A percentile compares a stretch with the other conserved stretches of the same genome.
These are phyloP conservation scores for Propithecus deckenii DNA, from an alignment of 2,797 vertebrate genomes.

Conservation along the genomic window DNA sequence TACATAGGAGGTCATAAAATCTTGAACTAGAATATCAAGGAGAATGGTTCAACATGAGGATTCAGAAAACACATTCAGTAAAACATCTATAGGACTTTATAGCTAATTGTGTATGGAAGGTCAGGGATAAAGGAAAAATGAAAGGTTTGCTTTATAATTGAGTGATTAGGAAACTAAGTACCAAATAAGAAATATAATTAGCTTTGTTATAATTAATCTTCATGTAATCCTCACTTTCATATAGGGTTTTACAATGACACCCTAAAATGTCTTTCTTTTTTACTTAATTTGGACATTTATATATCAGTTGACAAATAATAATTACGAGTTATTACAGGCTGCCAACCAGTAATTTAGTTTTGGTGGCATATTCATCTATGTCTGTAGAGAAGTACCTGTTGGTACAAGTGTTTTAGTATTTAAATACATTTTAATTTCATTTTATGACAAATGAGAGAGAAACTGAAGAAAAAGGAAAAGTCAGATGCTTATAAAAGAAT, in stretches of 20 bases:
- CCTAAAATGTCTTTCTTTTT: neutral
- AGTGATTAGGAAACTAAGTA: neutral
- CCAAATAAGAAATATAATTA: neutral
- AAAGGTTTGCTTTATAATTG: neutral
- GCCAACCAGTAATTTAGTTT: neutral
- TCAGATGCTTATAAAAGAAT: neutral
- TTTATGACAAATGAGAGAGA: neutral
- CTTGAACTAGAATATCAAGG: neutral
- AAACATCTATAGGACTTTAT: neutral
- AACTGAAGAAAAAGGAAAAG: neutral
- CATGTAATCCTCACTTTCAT: neutral
- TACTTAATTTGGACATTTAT: neutral
- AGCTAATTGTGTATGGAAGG: neutral
- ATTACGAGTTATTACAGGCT: neutral
- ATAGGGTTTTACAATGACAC: neutral
- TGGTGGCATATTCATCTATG: neutral
- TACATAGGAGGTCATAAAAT: neutral
- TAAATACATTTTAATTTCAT: neutral
- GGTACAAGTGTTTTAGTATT: neutral
- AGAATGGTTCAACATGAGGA: neutral
- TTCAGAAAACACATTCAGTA: neutral
- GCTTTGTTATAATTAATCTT: neutral
- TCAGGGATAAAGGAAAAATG: neutral
- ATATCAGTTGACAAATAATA: neutral
- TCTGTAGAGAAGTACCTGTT: neutral